Evolutionary conservation across 2,113 vertebrate genomes (phyloP), one percentile per base, ranked within the genome.

Genomic region (Sinocyclocheilus grahami): DNA sequence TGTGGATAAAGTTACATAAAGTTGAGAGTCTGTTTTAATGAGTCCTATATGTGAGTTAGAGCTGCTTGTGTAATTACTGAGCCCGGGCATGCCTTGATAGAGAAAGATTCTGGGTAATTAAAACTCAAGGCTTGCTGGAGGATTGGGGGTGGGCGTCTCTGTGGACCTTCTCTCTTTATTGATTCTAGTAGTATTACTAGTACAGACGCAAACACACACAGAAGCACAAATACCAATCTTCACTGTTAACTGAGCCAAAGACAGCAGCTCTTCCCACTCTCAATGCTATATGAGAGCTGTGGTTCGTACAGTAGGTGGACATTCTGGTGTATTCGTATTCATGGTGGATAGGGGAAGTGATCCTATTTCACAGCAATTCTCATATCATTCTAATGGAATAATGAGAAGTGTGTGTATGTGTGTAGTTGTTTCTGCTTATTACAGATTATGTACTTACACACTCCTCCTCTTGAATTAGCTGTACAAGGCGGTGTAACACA

Each of bases 401-500:
- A 72, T 60, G 14, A 3, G 12, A 42, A 63, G 55, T 60, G 24
- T 48, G 82, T 81, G 58, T 86, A 46, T 78, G 48, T 33, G 51
- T 78, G 27, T 63, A 88, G 42, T 46, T 48, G 65, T 79, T 74
- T 39, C 22, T 75, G 42, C n/a, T 60, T 71, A 18, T 84, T 8
- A 84, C 46, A 77, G 86, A 88, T 53, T 12, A 71, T 39, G n/a
- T 75, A 97, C 97, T 96, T 91, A 99, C 97, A 88, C 97, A 98
- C 85, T 98, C 97, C 0, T 98, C 97, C 58, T 99, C 97, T 92
- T 99, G 97, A 86, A 96, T 96, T 76, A 99, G 96, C 90, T 98
- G 97, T 62, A 97, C 97, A 0, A 99, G 97, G 60, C 97, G 95
- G 86, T 99, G 97, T 83, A 99, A 92, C 82, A 97, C 95, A 0